phyloP scores from a whole-genome alignment of 35 echinoderm and acorn worm genomes.

The Amphiura filiformis region DNA sequence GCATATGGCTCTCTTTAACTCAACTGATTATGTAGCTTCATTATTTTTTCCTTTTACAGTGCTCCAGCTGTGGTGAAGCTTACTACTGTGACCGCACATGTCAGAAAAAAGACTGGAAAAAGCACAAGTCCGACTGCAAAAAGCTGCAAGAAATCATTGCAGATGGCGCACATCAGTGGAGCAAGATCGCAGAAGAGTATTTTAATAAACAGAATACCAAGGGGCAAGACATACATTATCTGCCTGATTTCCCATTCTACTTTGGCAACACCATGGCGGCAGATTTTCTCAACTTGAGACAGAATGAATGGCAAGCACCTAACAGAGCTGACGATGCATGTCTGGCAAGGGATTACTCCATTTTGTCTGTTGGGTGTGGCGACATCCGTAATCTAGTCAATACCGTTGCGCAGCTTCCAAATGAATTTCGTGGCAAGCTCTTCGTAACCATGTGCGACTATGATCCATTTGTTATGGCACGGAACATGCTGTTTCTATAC shows the following conservation, averaged over 20 bases:
- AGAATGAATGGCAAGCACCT: constrained; percentile 31
- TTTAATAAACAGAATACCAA: not conserved
- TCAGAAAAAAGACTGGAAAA: not conserved
- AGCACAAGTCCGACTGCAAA: constrained; percentile 8
- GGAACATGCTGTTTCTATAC: constrained; percentile 41
- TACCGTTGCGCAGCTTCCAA: constrained; percentile 48
- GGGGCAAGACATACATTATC: not conserved
- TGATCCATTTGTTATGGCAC: constrained; percentile 57
- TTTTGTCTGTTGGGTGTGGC: constrained; percentile 46
- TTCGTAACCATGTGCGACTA: constrained; percentile 34
- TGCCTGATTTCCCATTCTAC: constrained; percentile 28
- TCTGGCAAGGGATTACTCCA: constrained; percentile 1
- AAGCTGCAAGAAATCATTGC: not conserved
- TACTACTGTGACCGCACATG: not conserved
- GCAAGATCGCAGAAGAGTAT: too few relatives aligned
- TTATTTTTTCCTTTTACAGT: constrained; percentile 11
- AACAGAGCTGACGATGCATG: not conserved
- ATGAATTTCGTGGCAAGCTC: constrained; percentile 31
- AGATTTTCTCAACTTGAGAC: constrained; percentile 47
- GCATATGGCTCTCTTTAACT: too few relatives aligned
- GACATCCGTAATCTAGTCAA: constrained; percentile 49
- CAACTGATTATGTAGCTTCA: not conserved
- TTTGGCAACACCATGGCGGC: constrained; percentile 55
- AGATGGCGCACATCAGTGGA: not conserved
- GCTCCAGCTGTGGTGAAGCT: not conserved